These are phyloP conservation scores for Polydrusus cervinus DNA, from an alignment of 2,888 invertebrate species.

Conservation along the genomic window DNA sequence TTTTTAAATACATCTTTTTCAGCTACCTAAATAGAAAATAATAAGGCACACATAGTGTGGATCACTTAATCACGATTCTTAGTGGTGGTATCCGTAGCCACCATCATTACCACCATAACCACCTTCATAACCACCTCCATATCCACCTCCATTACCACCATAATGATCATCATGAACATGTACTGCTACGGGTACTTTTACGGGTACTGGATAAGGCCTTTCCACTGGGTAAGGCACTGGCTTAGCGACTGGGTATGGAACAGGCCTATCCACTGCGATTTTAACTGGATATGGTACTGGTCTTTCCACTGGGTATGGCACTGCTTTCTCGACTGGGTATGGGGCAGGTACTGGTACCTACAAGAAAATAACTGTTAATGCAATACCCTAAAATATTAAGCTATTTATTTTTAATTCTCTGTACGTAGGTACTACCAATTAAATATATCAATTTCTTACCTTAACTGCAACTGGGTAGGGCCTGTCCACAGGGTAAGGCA, in stretches of 20 bases:
- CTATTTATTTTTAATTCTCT: no score
- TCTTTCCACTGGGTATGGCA: constrained; percentile 79
- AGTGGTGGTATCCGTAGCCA: constrained; percentile 28
- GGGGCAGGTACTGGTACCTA: constrained; percentile 78
- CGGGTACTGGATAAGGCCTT: constrained; percentile 76
- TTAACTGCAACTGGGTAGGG: constrained; percentile 78
- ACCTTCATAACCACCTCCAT: constrained; percentile 57
- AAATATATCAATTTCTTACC: constrained; percentile 60
- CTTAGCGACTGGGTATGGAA: constrained; percentile 77
- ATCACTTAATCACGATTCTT: constrained; percentile 53
- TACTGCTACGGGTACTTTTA: constrained; percentile 75
- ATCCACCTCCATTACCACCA: constrained; percentile 60
- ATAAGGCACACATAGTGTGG: constrained; percentile 64
- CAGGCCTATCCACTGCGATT: constrained; percentile 73
- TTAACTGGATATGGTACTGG: constrained; percentile 75
- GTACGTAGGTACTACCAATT: no score
- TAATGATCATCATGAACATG: constrained; percentile 59
- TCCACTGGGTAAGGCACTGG: constrained; percentile 81
- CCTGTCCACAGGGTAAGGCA: constrained; percentile 78
- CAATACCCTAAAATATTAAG: no score
- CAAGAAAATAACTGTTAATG: not conserved
- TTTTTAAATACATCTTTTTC: constrained; percentile 22
- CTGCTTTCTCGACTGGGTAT: constrained; percentile 80
- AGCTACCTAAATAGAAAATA: constrained; percentile 40
- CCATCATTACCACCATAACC: constrained; percentile 50